Evolutionary conservation across 2,888 invertebrate genomes (phyloP).

Genomic region (Agrochola circellaris): DNA sequence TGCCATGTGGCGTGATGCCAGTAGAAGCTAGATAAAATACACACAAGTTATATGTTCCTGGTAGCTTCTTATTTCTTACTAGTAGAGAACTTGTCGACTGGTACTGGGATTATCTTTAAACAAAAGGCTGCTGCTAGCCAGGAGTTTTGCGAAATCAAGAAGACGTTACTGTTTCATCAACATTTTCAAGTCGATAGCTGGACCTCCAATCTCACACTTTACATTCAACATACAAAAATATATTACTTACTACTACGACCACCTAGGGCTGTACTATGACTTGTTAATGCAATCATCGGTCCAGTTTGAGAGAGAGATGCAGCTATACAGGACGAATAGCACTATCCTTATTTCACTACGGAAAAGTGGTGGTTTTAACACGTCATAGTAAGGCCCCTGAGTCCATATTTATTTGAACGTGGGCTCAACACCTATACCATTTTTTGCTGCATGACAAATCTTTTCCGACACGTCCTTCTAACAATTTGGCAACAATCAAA

Average conservation of each 20-base stretch:
- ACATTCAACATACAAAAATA: not conserved
- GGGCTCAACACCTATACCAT: constrained; percentile 9
- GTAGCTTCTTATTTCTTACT: not conserved
- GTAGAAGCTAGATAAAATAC: not conserved
- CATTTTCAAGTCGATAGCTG: no score
- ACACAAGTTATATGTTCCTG: not conserved
- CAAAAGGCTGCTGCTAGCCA: not conserved
- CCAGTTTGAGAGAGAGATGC: no score
- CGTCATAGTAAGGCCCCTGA: no score
- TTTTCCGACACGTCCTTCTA: constrained; percentile 20
- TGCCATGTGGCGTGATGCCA: constrained; percentile 13
- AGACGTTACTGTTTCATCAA: not conserved
- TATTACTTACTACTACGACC: not conserved
- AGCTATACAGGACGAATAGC: no score
- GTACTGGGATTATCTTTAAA: not conserved
- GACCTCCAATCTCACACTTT: not conserved
- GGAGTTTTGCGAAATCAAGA: not conserved
- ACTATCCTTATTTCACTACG: no score
- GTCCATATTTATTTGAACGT: constrained; percentile 28
- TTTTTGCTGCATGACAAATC: constrained; percentile 33
- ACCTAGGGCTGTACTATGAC: no score
- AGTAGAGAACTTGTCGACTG: not conserved
- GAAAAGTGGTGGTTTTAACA: no score
- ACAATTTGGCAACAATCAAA: constrained; percentile 44
- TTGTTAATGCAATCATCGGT: no score